Conservation (phyloP, 2,888 invertebrate species). For the Choreutis nemorana region DNA sequence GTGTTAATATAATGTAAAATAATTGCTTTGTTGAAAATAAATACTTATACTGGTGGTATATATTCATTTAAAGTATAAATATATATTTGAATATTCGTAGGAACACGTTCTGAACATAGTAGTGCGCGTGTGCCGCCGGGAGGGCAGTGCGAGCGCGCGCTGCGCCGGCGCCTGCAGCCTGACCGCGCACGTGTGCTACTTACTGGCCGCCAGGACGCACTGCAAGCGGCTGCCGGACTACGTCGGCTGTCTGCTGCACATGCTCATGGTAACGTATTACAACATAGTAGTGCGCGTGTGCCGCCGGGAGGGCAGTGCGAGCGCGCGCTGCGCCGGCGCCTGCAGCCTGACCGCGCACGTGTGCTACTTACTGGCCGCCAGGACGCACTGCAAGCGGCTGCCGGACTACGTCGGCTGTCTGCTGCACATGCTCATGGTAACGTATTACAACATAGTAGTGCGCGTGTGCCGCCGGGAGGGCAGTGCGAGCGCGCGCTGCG, state of each 20-base stretch:
- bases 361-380: constrained; percentile 37
- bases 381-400: constrained; percentile 28
- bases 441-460: constrained; percentile 85
- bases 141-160: constrained; percentile 87
- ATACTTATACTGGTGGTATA: too few species aligned
- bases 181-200: constrained; percentile 62
- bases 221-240: constrained; percentile 41
- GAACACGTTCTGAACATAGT: constrained; percentile 90
- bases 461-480: constrained; percentile 90
- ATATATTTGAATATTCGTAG: too few species aligned
- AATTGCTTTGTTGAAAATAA: too few species aligned
- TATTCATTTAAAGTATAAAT: too few species aligned
- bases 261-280: constrained; percentile 57
- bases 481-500: constrained; percentile 85
- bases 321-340: constrained; percentile 88
- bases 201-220: constrained; percentile 31
- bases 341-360: constrained; percentile 78
- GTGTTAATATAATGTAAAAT: too few species aligned
- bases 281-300: constrained; percentile 88
- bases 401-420: constrained; percentile 51
- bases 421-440: constrained; percentile 56
- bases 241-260: constrained; percentile 55
- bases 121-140: constrained; percentile 85
- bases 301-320: constrained; percentile 85
- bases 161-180: constrained; percentile 89